Conservation (phyloP, 2,113 vertebrate species). For the Xenus cinereus region DNA sequence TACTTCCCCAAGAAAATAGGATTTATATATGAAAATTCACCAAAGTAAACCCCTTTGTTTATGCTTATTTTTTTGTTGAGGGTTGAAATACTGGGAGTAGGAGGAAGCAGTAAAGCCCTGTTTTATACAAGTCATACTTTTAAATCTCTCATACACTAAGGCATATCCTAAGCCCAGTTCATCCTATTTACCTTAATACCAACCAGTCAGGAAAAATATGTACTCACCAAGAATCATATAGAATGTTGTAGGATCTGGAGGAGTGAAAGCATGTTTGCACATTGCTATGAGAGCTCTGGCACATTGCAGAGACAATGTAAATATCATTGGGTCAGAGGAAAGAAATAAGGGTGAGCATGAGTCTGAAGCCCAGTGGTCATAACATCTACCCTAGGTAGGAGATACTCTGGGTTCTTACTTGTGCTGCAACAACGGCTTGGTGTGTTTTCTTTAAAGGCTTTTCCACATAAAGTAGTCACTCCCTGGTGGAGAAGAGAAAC, state of each 20-base stretch:
- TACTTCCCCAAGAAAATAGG: not conserved
- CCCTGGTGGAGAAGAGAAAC: not conserved
- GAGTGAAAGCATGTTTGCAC: not conserved
- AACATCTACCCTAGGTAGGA: not conserved
- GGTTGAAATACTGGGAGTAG: not conserved
- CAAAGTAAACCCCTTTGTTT: not conserved
- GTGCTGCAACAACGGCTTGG: not conserved
- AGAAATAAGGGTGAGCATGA: not conserved
- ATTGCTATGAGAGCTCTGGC: not conserved
- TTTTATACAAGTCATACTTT: not conserved
- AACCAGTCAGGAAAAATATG: not conserved
- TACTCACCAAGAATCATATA: not conserved
- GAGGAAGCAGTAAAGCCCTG: not conserved
- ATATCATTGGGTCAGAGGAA: not conserved
- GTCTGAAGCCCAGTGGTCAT: not conserved
- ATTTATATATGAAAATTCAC: not conserved
- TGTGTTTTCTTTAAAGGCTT: not conserved
- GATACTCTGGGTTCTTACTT: not conserved
- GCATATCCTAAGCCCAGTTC: not conserved
- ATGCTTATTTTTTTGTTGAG: not conserved
- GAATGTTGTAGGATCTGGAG: not conserved
- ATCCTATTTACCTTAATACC: not conserved
- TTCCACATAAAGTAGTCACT: not conserved
- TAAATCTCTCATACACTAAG: not conserved
- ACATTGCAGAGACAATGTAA: not conserved